Percentiles rank a stretch among this genome's conserved stretches.
These are phyloP conservation scores for Blomia tropicalis DNA, from an alignment of 2,888 invertebrate species.

Conservation along the genomic window DNA sequence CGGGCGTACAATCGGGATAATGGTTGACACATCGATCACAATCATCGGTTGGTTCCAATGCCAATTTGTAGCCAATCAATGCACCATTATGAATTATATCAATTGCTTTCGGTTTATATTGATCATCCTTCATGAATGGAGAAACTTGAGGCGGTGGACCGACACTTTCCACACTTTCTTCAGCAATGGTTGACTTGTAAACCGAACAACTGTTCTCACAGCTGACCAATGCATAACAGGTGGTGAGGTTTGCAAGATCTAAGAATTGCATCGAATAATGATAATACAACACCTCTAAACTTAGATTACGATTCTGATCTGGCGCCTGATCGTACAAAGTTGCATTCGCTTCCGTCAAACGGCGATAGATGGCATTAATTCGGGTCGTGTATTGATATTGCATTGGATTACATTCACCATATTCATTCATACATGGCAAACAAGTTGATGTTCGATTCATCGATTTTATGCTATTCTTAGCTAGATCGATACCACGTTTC, in stretches of 20 bases:
- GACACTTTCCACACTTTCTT: background rate
- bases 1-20: slow-evolving; percentile 15
- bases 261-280: slow-evolving; percentile 22
- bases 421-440: background rate
- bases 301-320: background rate
- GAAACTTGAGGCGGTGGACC: slow-evolving; percentile 13
- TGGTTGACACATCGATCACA: slow-evolving; percentile 12
- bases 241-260: slow-evolving; percentile 21
- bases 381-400: slow-evolving; percentile 20
- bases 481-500: slow-evolving; percentile 16
- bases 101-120: slow-evolving; percentile 10
- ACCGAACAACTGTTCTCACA: slow-evolving; percentile 17
- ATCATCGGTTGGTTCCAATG: background rate
- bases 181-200: slow-evolving; percentile 1
- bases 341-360: slow-evolving; percentile 14
- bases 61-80: slow-evolving; percentile 19
- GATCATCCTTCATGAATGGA: slow-evolving; percentile 10
- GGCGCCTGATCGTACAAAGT: slow-evolving; percentile 9
- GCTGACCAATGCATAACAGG: slow-evolving; percentile 20
- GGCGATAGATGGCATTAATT: slow-evolving; percentile 18
- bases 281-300: slow-evolving; percentile 15
- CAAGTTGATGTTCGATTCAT: background rate
- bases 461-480: background rate
- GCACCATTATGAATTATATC: slow-evolving; percentile 22
- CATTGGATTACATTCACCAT: background rate